These are phyloP conservation scores for Orestias chungarensis DNA, from an alignment of 2,797 vertebrate species.

Conservation along the genomic window DNA sequence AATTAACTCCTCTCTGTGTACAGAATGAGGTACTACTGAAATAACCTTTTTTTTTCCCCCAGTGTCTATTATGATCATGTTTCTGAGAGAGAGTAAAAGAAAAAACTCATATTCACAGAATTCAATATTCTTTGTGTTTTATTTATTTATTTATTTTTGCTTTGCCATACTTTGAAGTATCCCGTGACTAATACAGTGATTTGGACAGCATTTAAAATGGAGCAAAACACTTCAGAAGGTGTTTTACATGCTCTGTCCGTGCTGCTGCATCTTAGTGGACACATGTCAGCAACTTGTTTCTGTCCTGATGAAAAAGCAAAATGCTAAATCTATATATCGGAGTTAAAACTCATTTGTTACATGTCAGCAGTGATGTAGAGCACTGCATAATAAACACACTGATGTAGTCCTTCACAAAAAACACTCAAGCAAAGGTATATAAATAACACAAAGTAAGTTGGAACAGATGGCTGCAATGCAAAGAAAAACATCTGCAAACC, in stretches of 20 bases:
- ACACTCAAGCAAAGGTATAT: conserved; percentile 20
- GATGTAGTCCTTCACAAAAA: conserved; percentile 9
- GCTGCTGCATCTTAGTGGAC: conserved; percentile 37
- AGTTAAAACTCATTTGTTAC: conserved; percentile 51
- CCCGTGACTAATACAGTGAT: conserved; percentile 66
- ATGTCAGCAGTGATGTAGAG: conserved; percentile 38
- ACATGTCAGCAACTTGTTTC: conserved; percentile 40
- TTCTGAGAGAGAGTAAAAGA: conserved; percentile 44
- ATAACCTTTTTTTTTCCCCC: conserved; percentile 70
- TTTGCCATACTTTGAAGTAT: conserved; percentile 66
- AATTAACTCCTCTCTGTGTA: conserved; percentile 80
- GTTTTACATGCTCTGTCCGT: conserved; percentile 34
- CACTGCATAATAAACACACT: conserved; percentile 15
- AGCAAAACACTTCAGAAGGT: conserved; percentile 55
- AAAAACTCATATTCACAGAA: conserved; percentile 55
- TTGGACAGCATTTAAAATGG: conserved; percentile 57
- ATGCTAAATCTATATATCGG: conserved; percentile 17
- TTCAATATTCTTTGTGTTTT: conserved; percentile 62
- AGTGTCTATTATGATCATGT: conserved; percentile 74
- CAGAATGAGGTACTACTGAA: conserved; percentile 71
- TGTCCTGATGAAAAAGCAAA: conserved; percentile 15
- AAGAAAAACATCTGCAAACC: conserved; percentile 72
- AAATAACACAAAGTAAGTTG: conserved; percentile 61
- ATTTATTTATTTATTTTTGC: conserved; percentile 19
- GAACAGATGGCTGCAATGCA: conserved; percentile 55